These are phyloP conservation scores for Mus musculus DNA, from an alignment of 2,113 vertebrate species.

Conservation along the genomic window GRCm39 chr12:79337001-79337500, in stretches of 20 bases:
- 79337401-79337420: not conserved
- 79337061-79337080: not conserved
- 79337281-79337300: conserved; percentile 12
- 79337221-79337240: not conserved
- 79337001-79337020: not conserved
- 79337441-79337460: not conserved
- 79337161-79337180: not conserved
- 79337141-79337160: not conserved
- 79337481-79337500: conserved; percentile 35
- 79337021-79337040: not conserved
- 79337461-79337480: conserved; percentile 2
- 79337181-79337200: not conserved
- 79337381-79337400: conserved; percentile 27
- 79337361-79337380: not conserved
- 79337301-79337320: not conserved
- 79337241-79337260: conserved; percentile 37
- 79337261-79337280: not conserved
- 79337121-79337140: not conserved
- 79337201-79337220: not conserved
- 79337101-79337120: not conserved
- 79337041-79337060: not conserved
- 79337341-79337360: not conserved
- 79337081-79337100: not conserved
- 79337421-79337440: not conserved
- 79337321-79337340: not conserved